A percentile compares a stretch with the other conserved stretches of the same genome.
Evolutionary conservation across 2,888 invertebrate species (phyloP).

Genomic region (Amorpha juglandis): DNA sequence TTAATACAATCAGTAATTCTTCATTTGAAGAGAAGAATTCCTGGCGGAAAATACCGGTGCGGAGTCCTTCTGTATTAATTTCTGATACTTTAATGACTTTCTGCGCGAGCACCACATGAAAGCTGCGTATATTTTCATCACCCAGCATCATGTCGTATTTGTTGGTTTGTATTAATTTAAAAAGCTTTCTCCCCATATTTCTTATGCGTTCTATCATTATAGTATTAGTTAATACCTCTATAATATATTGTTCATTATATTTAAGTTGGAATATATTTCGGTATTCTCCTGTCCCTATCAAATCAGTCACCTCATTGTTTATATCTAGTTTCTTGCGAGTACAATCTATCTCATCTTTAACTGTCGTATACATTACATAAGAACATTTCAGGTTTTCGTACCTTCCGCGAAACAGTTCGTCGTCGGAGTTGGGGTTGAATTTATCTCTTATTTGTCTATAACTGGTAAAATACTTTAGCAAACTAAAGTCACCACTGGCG

Average conservation of each 20-base stretch:
- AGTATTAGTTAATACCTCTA: not conserved
- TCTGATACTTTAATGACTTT: slow-evolving; percentile 13
- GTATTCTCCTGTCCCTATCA: not conserved
- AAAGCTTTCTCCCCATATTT: slow-evolving; percentile 12
- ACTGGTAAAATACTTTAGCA: slow-evolving; percentile 24
- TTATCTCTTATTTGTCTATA: slow-evolving; percentile 17
- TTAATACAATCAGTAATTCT: slow-evolving; percentile 10
- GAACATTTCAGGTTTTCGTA: slow-evolving; percentile 12
- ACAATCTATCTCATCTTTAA: slow-evolving; percentile 8
- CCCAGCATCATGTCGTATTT: not conserved
- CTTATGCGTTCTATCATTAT: slow-evolving; percentile 12
- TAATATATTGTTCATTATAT: not conserved
- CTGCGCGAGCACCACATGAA: slow-evolving; percentile 16
- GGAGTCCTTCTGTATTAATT: slow-evolving; percentile 12
- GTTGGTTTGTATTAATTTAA: slow-evolving; percentile 6
- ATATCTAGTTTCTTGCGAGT: not conserved
- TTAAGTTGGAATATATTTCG: slow-evolving; percentile 11
- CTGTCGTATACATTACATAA: slow-evolving; percentile 22
- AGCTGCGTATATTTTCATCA: slow-evolving; percentile 11
- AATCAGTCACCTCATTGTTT: not conserved
- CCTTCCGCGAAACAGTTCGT: not conserved
- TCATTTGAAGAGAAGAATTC: slow-evolving; percentile 21
- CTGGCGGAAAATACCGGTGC: slow-evolving; percentile 9
- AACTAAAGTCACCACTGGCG: slow-evolving; percentile 16
- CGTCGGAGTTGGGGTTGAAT: not conserved